A percentile compares a stretch with the other conserved stretches of the same genome.
phyloP scores from a whole-genome alignment of 2,797 vertebrate species.

The Myoxocephalus aenaeus region DNA sequence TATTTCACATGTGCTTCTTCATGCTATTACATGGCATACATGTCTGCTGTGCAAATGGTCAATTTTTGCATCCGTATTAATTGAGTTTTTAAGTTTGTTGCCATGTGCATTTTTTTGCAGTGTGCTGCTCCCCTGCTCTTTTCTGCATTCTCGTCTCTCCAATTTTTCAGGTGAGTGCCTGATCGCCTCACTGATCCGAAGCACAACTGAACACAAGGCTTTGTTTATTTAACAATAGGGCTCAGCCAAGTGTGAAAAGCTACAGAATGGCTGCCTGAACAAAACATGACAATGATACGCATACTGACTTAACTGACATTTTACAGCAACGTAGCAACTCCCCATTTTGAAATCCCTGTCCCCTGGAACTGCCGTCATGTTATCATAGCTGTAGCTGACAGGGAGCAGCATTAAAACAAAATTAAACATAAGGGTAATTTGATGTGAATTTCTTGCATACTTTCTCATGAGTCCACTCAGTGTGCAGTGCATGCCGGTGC shows the following conservation, averaged over 20 bases:
- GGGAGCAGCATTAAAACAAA: constrained; percentile 33
- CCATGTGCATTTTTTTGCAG: constrained; percentile 5
- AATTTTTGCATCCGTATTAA: constrained; percentile 3
- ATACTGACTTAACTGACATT: constrained; percentile 55
- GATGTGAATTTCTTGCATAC: constrained; percentile 60
- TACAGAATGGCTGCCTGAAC: constrained; percentile 56
- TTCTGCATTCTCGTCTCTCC: background rate
- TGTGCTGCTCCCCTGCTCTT: constrained; percentile 12
- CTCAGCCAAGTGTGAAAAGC: constrained; percentile 68
- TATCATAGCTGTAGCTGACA: constrained; percentile 34
- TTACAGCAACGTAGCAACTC: constrained; percentile 21
- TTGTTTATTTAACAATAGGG: constrained; percentile 74
- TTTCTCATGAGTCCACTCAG: constrained; percentile 66
- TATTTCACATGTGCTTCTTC: constrained; percentile 2
- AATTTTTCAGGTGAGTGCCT: constrained; percentile 66
- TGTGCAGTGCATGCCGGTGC: constrained; percentile 57
- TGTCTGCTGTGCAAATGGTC: constrained; percentile 7
- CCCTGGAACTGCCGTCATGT: constrained; percentile 13
- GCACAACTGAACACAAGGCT: constrained; percentile 54
- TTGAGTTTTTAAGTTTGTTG: constrained; percentile 7
- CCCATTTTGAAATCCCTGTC: constrained; percentile 23
- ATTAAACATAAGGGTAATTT: constrained; percentile 46
- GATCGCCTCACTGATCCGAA: constrained; percentile 54
- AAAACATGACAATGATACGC: constrained; percentile 69
- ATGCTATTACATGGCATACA: constrained; percentile 2